A percentile compares a stretch with the other conserved stretches of the same genome.
These are phyloP conservation scores for Sipha maydis DNA, from an alignment of 2,888 invertebrate species.

Conservation along the genomic window DNA sequence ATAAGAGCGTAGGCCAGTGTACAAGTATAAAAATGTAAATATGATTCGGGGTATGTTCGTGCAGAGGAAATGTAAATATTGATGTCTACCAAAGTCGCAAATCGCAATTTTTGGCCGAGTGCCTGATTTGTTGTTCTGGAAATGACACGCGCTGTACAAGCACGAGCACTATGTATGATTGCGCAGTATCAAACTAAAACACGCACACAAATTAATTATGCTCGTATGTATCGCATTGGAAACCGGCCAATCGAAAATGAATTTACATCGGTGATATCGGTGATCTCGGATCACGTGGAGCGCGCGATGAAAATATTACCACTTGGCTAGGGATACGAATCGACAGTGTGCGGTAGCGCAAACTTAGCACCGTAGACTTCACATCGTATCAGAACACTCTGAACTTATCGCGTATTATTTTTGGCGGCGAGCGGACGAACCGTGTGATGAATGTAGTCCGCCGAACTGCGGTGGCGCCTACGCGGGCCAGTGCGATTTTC, in stretches of 20 bases:
- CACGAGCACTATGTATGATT: background rate
- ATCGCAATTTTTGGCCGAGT: conserved; percentile 21
- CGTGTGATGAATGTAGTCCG: no score
- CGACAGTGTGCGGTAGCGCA: background rate
- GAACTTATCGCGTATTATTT: no score
- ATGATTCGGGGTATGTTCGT: no score
- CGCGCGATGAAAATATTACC: background rate
- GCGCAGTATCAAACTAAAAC: background rate
- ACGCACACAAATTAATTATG: background rate
- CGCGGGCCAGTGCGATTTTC: no score
- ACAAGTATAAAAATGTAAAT: no score
- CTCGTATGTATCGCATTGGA: background rate
- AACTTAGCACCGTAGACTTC: no score
- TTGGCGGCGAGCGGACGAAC: no score
- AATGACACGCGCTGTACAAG: background rate
- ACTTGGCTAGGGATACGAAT: background rate
- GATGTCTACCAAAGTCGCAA: background rate
- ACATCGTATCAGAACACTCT: no score
- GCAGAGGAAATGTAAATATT: background rate
- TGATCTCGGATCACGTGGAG: background rate
- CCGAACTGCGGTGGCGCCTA: no score
- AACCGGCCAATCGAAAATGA: conserved; percentile 37
- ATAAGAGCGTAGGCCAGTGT: no score
- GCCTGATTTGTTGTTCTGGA: conserved; percentile 48
- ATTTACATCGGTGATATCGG: conserved; percentile 13